A percentile compares a stretch with the other conserved stretches of the same genome.
phyloP scores from a whole-genome alignment of 1,140 invertebrate species.

The Meloidogyne chitwoodi region DNA sequence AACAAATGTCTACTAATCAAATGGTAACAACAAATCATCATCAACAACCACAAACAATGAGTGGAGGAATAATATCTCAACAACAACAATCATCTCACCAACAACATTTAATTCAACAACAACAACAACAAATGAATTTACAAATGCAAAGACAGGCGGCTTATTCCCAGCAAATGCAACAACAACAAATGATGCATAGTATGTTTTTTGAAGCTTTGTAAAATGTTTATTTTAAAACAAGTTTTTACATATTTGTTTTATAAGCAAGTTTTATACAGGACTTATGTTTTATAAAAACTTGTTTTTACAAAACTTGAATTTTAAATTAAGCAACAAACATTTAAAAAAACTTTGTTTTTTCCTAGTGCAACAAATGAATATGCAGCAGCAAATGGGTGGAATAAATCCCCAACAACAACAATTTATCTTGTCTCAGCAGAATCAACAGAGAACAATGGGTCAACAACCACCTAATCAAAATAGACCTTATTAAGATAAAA shows the following conservation, averaged over 20 bases:
- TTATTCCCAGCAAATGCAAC: slow-evolving; percentile 3
- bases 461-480: slow-evolving; percentile 19
- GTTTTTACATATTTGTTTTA: no score
- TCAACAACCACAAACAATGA: slow-evolving; percentile 3
- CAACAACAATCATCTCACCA: background rate
- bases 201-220: no score
- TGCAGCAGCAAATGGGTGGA: background rate
- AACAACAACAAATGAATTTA: slow-evolving; percentile 15
- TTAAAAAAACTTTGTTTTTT: background rate
- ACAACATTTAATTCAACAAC: background rate
- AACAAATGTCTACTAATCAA: slow-evolving; percentile 18
- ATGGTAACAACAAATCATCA: background rate
- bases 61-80: background rate
- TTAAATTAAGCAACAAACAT: no score
- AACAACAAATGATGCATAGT: slow-evolving; percentile 17
- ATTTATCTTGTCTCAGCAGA: slow-evolving; percentile 8
- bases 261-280: no score
- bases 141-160: slow-evolving; percentile 14
- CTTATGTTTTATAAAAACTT: no score
- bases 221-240: no score
- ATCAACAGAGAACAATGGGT: slow-evolving; percentile 14
- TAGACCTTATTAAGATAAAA: background rate
- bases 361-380: slow-evolving; percentile 23
- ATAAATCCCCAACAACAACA: slow-evolving; percentile 21
- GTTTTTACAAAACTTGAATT: no score